A percentile compares a stretch with the other conserved stretches of the same genome.
These are phyloP conservation scores for Phocoena sinus DNA, from an alignment of 2,113 vertebrate species.

Conservation along the genomic window DNA sequence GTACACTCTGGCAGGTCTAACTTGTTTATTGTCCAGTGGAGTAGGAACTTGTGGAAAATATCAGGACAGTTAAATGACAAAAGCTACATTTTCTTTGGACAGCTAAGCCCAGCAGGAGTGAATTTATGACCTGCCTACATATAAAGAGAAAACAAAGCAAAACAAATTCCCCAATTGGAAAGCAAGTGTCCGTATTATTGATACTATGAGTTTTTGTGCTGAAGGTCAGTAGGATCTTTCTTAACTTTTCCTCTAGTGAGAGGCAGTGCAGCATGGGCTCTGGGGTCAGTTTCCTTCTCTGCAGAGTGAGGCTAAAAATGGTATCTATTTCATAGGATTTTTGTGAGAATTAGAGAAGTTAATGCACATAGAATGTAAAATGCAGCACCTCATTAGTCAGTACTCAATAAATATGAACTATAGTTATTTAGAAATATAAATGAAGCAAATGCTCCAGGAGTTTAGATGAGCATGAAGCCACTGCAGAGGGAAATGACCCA, in stretches of 20 bases:
- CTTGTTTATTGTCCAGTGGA: background rate
- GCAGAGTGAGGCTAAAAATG: background rate
- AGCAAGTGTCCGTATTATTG: background rate
- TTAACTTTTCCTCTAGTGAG: background rate
- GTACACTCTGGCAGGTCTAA: background rate
- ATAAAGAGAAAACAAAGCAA: background rate
- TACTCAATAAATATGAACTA: background rate
- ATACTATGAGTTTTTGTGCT: background rate
- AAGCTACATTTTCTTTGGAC: background rate
- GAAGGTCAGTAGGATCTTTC: background rate
- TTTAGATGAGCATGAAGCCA: background rate
- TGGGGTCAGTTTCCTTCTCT: background rate
- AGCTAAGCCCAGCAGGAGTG: background rate
- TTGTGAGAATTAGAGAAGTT: background rate
- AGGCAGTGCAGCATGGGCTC: background rate
- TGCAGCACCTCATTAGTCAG: background rate
- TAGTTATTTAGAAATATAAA: background rate
- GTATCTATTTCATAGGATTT: background rate
- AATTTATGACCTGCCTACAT: background rate
- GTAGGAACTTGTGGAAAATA: background rate
- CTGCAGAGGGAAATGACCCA: background rate
- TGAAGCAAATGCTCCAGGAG: background rate
- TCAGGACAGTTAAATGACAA: background rate
- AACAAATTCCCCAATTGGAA: background rate
- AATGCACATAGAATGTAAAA: background rate